phyloP scores from a whole-genome alignment of 2,797 vertebrate genomes.

The Echiichthys vipera region DNA sequence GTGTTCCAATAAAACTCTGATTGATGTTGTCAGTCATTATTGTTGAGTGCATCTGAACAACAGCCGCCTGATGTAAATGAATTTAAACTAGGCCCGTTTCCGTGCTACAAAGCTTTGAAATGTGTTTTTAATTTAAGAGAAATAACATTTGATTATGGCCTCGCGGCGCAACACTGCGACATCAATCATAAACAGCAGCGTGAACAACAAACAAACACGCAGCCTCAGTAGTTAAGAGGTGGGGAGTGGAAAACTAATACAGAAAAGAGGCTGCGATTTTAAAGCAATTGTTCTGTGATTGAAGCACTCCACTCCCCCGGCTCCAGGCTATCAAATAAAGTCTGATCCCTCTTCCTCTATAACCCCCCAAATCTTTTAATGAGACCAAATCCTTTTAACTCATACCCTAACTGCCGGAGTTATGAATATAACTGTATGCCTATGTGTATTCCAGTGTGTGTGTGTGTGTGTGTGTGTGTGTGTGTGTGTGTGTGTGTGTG shows the following conservation, averaged over 20 bases:
- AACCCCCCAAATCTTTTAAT: slow-evolving; percentile 68
- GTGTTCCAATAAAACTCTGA: background rate
- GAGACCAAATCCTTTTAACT: slow-evolving; percentile 72
- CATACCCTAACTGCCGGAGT: slow-evolving; percentile 40
- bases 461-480: slow-evolving; percentile 24
- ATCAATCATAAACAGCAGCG: slow-evolving; percentile 46
- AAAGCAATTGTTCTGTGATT: slow-evolving; percentile 64
- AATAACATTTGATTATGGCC: slow-evolving; percentile 57
- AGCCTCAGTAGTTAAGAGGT: slow-evolving; percentile 31
- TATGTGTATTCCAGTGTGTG: too few species aligned
- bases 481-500: slow-evolving; percentile 11
- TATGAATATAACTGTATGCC: slow-evolving; percentile 49
- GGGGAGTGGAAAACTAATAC: slow-evolving; percentile 38
- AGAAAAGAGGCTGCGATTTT: slow-evolving; percentile 42
- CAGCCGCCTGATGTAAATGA: slow-evolving; percentile 6
- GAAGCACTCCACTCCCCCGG: slow-evolving; percentile 46
- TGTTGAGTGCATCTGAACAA: slow-evolving; percentile 4
- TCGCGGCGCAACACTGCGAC: slow-evolving; percentile 11
- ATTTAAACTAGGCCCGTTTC: background rate
- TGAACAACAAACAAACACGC: slow-evolving; percentile 49
- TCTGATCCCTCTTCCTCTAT: slow-evolving; percentile 59
- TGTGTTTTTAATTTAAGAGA: slow-evolving; percentile 55
- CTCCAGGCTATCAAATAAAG: slow-evolving; percentile 56
- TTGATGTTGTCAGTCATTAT: background rate
- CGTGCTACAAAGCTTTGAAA: slow-evolving; percentile 30